A percentile compares a stretch with the other conserved stretches of the same genome.
Conservation (phyloP, 2,113 vertebrate genomes). For the Poeciliopsis turrubarensis region DNA sequence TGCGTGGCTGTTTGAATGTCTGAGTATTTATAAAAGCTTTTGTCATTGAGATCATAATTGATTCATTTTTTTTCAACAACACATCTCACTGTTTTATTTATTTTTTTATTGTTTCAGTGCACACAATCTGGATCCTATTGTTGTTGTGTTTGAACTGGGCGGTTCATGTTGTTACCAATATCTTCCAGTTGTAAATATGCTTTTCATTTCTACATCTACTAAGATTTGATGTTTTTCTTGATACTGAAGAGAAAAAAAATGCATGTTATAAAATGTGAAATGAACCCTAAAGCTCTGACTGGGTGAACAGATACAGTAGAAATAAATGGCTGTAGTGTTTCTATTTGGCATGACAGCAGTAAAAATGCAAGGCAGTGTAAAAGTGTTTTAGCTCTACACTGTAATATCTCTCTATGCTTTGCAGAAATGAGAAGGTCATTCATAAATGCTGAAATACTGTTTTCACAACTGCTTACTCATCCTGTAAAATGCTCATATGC, state of each 20-base stretch:
- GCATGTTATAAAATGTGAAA: background rate
- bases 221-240: background rate
- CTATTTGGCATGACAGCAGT: background rate
- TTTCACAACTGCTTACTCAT: slow-evolving; percentile 54
- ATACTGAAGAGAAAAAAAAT: background rate
- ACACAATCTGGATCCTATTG: background rate
- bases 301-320: no score
- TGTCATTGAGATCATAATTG: slow-evolving; percentile 16
- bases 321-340: slow-evolving; percentile 2
- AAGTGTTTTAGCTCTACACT: slow-evolving; percentile 1
- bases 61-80: slow-evolving; percentile 12
- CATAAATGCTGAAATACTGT: slow-evolving; percentile 12
- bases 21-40: slow-evolving; percentile 67
- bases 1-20: slow-evolving; percentile 8
- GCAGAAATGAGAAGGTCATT: slow-evolving; percentile 7
- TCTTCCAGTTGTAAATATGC: slow-evolving; percentile 37
- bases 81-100: background rate
- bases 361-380: background rate
- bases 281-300: background rate
- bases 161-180: slow-evolving; percentile 12
- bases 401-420: background rate
- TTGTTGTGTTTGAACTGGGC: background rate
- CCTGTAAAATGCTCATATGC: slow-evolving; percentile 27
- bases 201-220: background rate
- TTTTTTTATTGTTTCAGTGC: slow-evolving; percentile 17